Base-by-base conservation (phyloP, 2,888 invertebrate genomes). In the Eubasilissa splendida region DNA sequence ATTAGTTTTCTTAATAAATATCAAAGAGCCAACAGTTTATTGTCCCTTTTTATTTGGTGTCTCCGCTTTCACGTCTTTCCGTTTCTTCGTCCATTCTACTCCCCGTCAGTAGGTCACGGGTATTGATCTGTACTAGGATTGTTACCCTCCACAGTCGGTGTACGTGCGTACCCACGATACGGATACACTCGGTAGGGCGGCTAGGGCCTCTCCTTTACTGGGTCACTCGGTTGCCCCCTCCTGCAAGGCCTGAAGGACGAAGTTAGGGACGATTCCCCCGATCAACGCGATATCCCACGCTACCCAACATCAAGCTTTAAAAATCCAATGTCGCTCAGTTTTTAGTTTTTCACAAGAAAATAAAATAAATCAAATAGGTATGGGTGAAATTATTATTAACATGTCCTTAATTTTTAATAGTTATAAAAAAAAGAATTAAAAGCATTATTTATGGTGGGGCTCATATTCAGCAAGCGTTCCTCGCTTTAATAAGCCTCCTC, bases 91-190 rank as follows among this genome's bases (percentile, higher is more conserved):
- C 54, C 71, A 71, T 56, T 42, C 71, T 42, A 42, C 54, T 56
- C 71, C 56, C 68, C 77, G 77, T 58, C 77, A 77, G 56, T 77
- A 77, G 77, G 77, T 77, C 77, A 77, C 68, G 70, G 77, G 77
- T 77, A 77, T 77, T 77, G 77, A 77, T 77, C 77, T 77, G 77
- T 54, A 71, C 53, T 53, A 71, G 71, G 54, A 71, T 71, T 71
- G 71, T 71, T 71, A 70, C 71, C 71, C 71, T 22, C 71, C 54
- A 71, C 56, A 71, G 71, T 56, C 33, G 22, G 63, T 56, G 31
- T 71, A 71, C 70, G 70, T 70, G 70, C 52, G 70, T 54, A 56
- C 53, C n/a, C 53, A 54, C 71, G 56, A 56, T 33, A 8, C 14
- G 54, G 31, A 10, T 63, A 5, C 31, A 22, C 60, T 54, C 14